Percentiles rank a stretch among this genome's conserved stretches.
Conservation (phyloP, 64 coral and sea anemone species). For the Catalaphyllia jardinei region DNA sequence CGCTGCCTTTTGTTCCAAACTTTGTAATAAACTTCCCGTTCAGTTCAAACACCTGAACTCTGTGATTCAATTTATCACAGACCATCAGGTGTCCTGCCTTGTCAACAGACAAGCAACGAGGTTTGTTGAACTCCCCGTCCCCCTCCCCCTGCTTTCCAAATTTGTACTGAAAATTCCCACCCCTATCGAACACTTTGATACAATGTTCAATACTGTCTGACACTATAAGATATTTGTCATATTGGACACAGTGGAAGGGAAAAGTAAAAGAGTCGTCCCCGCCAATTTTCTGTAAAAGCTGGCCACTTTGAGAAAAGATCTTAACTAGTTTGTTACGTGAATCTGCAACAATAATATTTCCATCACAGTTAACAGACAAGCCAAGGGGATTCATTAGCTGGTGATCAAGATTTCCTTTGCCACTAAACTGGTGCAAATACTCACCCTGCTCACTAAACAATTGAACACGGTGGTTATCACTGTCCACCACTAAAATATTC, state of each 20-base stretch:
- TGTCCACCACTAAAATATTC: neutral
- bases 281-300: neutral
- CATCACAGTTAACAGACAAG: slow-evolving; percentile 1
- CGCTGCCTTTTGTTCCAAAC: slow-evolving; percentile 68
- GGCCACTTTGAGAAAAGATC: neutral
- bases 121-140: slow-evolving; percentile 23
- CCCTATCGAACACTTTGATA: slow-evolving; percentile 47
- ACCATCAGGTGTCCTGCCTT: slow-evolving; percentile 44
- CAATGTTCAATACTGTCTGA: neutral
- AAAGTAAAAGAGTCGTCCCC: neutral
- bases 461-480: neutral
- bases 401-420: neutral
- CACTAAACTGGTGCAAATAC: neutral
- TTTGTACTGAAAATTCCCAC: slow-evolving; percentile 40
- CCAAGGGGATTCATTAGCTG: neutral
- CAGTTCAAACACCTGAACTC: slow-evolving; percentile 58
- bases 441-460: slow-evolving; percentile 1
- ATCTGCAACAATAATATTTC: slow-evolving; percentile 10
- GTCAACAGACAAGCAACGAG: slow-evolving; percentile 53
- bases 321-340: neutral
- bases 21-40: slow-evolving; percentile 51
- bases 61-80: slow-evolving; percentile 60
- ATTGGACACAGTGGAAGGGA: neutral
- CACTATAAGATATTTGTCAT: neutral
- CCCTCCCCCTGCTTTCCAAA: slow-evolving; percentile 34